Conservation (phyloP, 2,113 vertebrate species). For the Pelecanoides urinatrix region DNA sequence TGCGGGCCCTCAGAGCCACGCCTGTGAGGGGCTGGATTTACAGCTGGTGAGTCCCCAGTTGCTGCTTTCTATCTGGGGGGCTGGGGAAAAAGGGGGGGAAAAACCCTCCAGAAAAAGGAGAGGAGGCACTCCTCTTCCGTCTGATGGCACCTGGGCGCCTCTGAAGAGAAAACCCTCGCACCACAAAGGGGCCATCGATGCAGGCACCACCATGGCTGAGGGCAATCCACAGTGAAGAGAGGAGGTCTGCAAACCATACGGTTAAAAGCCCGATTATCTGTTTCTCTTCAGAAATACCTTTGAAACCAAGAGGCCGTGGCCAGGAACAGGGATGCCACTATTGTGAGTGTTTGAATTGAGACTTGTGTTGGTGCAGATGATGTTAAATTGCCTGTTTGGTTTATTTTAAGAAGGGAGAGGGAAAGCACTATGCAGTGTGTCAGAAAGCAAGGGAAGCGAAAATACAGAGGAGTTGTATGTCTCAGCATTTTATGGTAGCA, state of each 20-base stretch:
- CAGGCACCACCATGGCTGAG: fast-evolving
- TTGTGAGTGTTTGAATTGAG: background rate
- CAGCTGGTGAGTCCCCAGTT: fast-evolving
- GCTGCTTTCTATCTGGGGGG: background rate
- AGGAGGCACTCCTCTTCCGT: background rate
- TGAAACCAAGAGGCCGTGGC: background rate
- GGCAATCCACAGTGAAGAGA: fast-evolving
- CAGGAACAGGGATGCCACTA: background rate
- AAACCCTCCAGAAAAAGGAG: too few relatives aligned
- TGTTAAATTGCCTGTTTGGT: background rate
- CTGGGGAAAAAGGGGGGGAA: too few relatives aligned
- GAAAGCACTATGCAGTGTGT: background rate
- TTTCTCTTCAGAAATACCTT: background rate
- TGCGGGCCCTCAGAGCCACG: fast-evolving
- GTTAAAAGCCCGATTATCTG: background rate
- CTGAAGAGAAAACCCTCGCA: fast-evolving
- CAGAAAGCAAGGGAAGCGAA: background rate
- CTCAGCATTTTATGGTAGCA: background rate
- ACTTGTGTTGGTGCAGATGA: background rate
- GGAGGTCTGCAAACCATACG: fast-evolving
- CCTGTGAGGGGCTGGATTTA: background rate
- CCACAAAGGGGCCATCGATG: fast-evolving
- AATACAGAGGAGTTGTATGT: background rate
- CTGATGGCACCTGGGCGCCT: background rate
- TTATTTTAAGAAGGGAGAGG: background rate